phyloP scores from a whole-genome alignment of 2,888 invertebrate genomes.

The Cryptocephalus primarius region DNA sequence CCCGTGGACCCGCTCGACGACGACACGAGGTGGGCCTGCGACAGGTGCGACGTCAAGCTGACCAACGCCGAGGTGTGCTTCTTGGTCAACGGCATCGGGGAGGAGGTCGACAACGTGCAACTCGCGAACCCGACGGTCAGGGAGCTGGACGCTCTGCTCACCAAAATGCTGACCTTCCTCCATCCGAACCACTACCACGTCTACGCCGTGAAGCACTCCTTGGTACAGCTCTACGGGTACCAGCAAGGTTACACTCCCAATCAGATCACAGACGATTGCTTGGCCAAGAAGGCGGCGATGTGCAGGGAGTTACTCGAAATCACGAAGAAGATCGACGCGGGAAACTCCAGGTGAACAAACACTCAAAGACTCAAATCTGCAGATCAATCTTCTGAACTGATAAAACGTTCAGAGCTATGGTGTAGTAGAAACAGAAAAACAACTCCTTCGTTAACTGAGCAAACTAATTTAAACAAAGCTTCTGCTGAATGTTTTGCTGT shows the following conservation, averaged over 20 bases:
- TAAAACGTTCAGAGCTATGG: no score
- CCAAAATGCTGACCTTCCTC: constrained; percentile 60
- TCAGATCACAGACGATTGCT: constrained; percentile 46
- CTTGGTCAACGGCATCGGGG: constrained; percentile 60
- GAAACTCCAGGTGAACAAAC: constrained; percentile 46
- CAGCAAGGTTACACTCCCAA: constrained; percentile 47
- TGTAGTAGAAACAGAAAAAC: no score
- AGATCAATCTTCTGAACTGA: neutral
- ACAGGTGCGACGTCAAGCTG: constrained; percentile 55
- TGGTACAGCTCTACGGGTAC: constrained; percentile 69
- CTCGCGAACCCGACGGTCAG: constrained; percentile 49
- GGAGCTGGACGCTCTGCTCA: constrained; percentile 52
- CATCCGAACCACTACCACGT: constrained; percentile 79
- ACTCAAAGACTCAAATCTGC: neutral
- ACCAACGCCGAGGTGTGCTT: constrained; percentile 51
- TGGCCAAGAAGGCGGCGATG: constrained; percentile 55
- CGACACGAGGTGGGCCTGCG: constrained; percentile 67
- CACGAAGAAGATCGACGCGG: constrained; percentile 57
- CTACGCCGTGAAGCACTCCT: constrained; percentile 69
- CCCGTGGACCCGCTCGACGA: constrained; percentile 59
- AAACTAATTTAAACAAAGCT: no score
- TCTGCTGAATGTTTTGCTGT: no score
- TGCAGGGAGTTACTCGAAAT: constrained; percentile 54
- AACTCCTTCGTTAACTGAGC: no score
- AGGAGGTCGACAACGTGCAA: constrained; percentile 60